Evolutionary conservation across 2,797 vertebrate species (phyloP).

Genomic region (Hydrocynus forskahlii): DNA sequence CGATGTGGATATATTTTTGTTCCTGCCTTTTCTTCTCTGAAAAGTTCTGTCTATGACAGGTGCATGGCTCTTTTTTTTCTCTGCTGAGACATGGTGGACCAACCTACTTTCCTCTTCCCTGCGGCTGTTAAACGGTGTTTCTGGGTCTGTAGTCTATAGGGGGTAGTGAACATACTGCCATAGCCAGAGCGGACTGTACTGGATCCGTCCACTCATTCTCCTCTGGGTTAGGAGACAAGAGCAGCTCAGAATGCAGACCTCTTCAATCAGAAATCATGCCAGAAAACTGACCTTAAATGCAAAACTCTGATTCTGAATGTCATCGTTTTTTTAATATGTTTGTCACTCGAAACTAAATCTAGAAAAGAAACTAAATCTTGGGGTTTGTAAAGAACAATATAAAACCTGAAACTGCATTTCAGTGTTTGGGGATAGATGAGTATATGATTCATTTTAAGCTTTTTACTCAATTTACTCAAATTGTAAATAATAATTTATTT

Average conservation of each 20-base stretch:
- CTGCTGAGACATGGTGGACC: slow-evolving; percentile 30
- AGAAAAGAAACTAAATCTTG: too few species aligned
- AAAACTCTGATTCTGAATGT: not conserved
- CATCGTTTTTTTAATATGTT: not conserved
- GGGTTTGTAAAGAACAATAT: too few species aligned
- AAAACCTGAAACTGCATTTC: too few species aligned
- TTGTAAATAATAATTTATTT: too few species aligned
- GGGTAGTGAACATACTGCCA: slow-evolving; percentile 53
- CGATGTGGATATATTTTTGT: not conserved
- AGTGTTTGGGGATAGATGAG: not conserved
- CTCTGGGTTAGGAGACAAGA: slow-evolving; percentile 8
- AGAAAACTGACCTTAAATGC: not conserved
- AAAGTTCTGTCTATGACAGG: slow-evolving; percentile 32
- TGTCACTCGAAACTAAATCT: too few species aligned
- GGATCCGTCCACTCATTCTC: slow-evolving; percentile 57
- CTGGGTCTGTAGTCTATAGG: slow-evolving; percentile 64
- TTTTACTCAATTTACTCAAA: too few species aligned
- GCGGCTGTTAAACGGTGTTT: slow-evolving; percentile 62
- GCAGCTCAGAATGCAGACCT: not conserved
- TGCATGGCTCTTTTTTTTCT: slow-evolving; percentile 45
- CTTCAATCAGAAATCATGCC: not conserved
- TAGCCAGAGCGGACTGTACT: slow-evolving; percentile 57
- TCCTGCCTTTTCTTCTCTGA: not conserved
- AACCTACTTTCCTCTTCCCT: slow-evolving; percentile 61
- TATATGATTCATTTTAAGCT: not conserved